Evolutionary conservation across 2,797 vertebrate species (phyloP), one percentile per base, ranked within the genome.

Genomic region (Paramormyrops hopkinsi): DNA sequence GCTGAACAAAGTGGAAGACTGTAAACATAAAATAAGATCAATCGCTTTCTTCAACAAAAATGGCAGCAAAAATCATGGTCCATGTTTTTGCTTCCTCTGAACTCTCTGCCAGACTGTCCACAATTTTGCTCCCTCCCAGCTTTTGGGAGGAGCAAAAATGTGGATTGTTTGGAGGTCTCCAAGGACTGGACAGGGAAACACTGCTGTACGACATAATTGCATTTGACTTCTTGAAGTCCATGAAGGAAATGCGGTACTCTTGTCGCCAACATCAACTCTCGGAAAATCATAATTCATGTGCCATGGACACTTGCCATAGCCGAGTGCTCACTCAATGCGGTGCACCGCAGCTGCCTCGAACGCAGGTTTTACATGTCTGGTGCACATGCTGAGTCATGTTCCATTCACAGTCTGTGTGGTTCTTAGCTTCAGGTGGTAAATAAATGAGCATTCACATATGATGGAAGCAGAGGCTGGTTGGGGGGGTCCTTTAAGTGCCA

Each of bases 221-320:
- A 79, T 19, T 46, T 79, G 73, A 79, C 73, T 79, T 79, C 73
- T 79, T 46, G 41, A 79, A 11, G 73, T 79, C 73, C 37, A 44
- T 3, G 19, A 79, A 79, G 73, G 73, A 79, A 79, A 46, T 46
- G 73, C 41, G 17, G 11, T 79, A 6, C 41, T 79, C 41, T 44
- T 79, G 73, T 41, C 33, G 37, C 17, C 73, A 19, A 79, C 73
- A 46, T 79, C 73, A 79, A 46, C 73, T 79, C 19, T 79, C 19
- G 41, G 73, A 79, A 79, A 79, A 19, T 46, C 73, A 79, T 41
- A 79, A 79, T 79, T 79, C 73, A 54, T 85, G 3, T 88, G 65
- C 59, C 41, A 4, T 76, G 89, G 79, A 86, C 79, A 90, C 86
- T 86, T 89, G 88, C 82, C 90, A 88, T 56, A n/a, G 53, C 86